These are phyloP conservation scores for Callopanchax toddi DNA, from an alignment of 2,113 vertebrate genomes.

Conservation along the genomic window DNA sequence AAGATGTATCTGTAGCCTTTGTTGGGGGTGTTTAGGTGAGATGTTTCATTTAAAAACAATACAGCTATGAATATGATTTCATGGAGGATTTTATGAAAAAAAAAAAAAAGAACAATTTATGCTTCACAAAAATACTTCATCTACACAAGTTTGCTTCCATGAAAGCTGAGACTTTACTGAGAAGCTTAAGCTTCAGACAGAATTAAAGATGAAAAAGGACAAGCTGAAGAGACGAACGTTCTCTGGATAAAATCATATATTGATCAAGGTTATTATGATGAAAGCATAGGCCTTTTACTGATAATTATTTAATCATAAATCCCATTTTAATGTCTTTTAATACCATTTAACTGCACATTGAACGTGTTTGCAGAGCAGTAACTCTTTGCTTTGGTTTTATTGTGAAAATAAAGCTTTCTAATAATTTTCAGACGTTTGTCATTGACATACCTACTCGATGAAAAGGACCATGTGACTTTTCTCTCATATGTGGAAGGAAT, in stretches of 20 bases:
- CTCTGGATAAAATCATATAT: not conserved
- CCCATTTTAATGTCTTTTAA: not conserved
- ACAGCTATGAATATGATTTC: too few relatives aligned
- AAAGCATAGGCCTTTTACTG: not conserved
- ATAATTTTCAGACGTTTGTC: not conserved
- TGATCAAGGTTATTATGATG: not conserved
- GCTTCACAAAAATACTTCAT: not conserved
- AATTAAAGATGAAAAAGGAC: not conserved
- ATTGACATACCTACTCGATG: not conserved
- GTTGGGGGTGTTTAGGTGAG: not conserved
- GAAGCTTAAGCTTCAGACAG: not conserved
- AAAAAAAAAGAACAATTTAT: not conserved
- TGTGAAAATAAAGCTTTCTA: too few relatives aligned
- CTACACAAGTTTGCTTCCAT: not conserved
- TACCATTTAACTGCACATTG: not conserved
- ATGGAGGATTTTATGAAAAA: too few relatives aligned
- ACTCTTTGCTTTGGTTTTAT: not conserved
- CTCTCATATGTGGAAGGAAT: constrained; percentile 8
- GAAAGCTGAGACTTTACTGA: not conserved
- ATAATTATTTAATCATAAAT: not conserved
- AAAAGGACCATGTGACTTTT: not conserved
- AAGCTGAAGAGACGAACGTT: too few relatives aligned
- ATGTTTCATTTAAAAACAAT: not conserved
- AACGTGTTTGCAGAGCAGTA: not conserved
- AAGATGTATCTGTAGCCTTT: not conserved